Conservation (phyloP, 2,888 invertebrate genomes). For the Cacoxenus indagator region DNA sequence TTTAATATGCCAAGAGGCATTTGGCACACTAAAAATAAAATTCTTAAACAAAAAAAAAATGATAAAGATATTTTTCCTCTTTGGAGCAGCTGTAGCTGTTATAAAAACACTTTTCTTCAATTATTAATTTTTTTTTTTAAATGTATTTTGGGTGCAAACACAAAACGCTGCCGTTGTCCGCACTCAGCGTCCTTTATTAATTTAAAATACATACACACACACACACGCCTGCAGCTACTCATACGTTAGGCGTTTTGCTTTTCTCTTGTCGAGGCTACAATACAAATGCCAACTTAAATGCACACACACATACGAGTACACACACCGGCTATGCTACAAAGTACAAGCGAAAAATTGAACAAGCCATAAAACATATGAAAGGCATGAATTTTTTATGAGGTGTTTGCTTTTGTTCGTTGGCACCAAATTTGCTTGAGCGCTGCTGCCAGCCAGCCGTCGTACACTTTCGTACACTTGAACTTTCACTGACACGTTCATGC, state of each 20-base stretch:
- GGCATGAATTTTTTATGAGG: constrained; percentile 68
- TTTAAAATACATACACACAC: constrained; percentile 54
- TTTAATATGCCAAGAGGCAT: neutral
- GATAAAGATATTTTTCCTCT: neutral
- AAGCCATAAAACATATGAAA: constrained; percentile 68
- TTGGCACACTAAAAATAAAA: constrained; percentile 24
- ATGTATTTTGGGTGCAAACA: constrained; percentile 48
- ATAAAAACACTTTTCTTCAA: too few relatives aligned
- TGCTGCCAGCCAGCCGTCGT: neutral
- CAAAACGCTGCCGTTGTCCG: constrained; percentile 35
- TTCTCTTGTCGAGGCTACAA: constrained; percentile 24
- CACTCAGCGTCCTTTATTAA: constrained; percentile 56
- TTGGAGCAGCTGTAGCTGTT: too few relatives aligned
- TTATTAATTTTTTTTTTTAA: neutral
- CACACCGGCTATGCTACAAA: too few relatives aligned
- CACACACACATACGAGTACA: constrained; percentile 1
- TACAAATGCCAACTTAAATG: constrained; percentile 19
- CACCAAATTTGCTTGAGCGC: constrained; percentile 35
- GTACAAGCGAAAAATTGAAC: constrained; percentile 67
- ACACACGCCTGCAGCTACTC: constrained; percentile 21
- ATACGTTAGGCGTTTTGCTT: constrained; percentile 26
- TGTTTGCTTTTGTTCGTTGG: constrained; percentile 65
- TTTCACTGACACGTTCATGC: constrained; percentile 57
- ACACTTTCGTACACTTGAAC: constrained; percentile 53
- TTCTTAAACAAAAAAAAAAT: constrained; percentile 9